Conservation (phyloP, 2,888 invertebrate species). For the Morpho deidamia region DNA sequence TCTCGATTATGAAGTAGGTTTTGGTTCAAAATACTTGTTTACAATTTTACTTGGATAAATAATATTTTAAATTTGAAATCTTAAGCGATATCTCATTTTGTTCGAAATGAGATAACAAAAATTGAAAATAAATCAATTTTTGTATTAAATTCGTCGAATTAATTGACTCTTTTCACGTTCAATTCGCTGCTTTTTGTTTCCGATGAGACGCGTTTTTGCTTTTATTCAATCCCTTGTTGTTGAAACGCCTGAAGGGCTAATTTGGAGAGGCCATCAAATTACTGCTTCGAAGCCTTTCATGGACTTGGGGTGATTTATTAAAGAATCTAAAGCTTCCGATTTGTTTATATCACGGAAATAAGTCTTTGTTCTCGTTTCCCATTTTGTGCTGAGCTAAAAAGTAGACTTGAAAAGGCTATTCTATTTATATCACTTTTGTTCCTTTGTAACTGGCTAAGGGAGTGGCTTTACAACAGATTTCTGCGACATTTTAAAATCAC, state of each 20-base stretch:
- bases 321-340: conserved; percentile 32
- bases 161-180: conserved; percentile 11
- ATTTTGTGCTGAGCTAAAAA: conserved; percentile 9
- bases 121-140: too few relatives aligned
- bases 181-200: conserved; percentile 25
- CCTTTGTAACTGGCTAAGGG: too few relatives aligned
- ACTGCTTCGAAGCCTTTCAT: conserved; percentile 39
- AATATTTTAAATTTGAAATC: too few relatives aligned
- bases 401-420: neutral
- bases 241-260: conserved; percentile 43
- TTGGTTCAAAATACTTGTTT: too few relatives aligned
- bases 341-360: conserved; percentile 25
- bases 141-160: conserved; percentile 2
- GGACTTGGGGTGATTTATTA: conserved; percentile 43
- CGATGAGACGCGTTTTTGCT: conserved; percentile 32
- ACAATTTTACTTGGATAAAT: too few relatives aligned
- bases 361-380: conserved; percentile 18
- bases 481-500: too few relatives aligned
- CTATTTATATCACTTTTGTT: neutral
- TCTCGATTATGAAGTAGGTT: too few relatives aligned
- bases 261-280: conserved; percentile 53
- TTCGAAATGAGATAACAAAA: too few relatives aligned
- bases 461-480: too few relatives aligned
- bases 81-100: too few relatives aligned
- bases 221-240: conserved; percentile 44